phyloP scores from a whole-genome alignment of 1,140 invertebrate species.

The Neodiprion fabricii region DNA sequence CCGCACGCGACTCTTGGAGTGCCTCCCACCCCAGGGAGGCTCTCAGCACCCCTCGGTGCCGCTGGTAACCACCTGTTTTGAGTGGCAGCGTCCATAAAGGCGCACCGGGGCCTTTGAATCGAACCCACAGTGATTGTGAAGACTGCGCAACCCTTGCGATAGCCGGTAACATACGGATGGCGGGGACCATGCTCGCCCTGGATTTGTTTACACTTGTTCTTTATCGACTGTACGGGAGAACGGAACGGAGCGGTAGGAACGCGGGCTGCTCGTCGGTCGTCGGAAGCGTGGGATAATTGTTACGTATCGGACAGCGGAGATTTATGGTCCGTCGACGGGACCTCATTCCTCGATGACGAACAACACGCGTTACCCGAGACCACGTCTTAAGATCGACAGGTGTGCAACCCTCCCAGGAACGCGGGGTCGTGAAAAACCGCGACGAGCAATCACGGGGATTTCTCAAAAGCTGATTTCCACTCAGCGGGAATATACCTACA shows the following conservation, averaged over 20 bases:
- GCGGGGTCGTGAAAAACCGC: background rate
- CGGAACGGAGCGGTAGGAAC: too few species aligned
- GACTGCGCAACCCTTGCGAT: background rate
- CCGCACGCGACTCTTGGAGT: slow-evolving; percentile 1
- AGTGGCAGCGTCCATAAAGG: slow-evolving; percentile 4
- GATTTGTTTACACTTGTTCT: slow-evolving; percentile 7
- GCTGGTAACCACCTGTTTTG: slow-evolving; percentile 4
- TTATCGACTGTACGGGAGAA: background rate
- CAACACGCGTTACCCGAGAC: background rate
- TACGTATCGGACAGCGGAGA: background rate
- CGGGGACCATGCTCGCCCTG: background rate
- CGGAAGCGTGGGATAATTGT: slow-evolving; percentile 2
- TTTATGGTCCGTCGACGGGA: background rate
- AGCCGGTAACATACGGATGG: background rate
- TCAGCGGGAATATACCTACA: background rate
- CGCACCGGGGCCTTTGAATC: background rate
- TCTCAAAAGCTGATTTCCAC: slow-evolving; percentile 7
- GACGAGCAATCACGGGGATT: background rate
- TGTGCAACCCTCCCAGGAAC: background rate
- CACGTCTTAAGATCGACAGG: background rate
- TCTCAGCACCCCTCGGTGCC: background rate
- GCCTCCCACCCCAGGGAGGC: background rate
- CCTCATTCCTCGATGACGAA: background rate
- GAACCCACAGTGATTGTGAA: background rate
- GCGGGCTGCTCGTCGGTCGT: background rate